Evolutionary conservation across 2,113 vertebrate genomes (phyloP), one percentile per base, ranked within the genome.

Genomic region (Alosa alosa): DNA sequence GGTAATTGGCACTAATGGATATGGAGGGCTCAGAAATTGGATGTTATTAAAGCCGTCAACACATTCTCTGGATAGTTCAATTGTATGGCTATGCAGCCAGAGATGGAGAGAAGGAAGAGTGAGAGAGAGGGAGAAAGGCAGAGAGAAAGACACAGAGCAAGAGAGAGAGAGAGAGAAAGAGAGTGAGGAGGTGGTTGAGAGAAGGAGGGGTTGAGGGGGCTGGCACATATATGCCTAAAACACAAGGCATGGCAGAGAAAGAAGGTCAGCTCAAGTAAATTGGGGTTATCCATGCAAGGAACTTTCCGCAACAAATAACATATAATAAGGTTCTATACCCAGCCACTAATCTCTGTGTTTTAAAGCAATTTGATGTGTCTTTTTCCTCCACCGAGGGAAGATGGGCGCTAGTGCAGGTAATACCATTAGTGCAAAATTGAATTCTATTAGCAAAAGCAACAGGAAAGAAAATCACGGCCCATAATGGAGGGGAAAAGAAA

Each of bases 1-100:
- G 95, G 96, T 97, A 97, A 97, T 97, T 97, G 96, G 94, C 95
- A 95, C 95, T 97, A 97, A 97, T 97, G 96, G 96, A 96, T 96
- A 89, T 97, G 96, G 97, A 97, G 96, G 96, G 96, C 95, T 94
- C 87, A 92, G 86, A 97, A 97, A 97, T 96, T 96, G 96, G 95
- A 95, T 91, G 44, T 96, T 95, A 97, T 97, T 96, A 96, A 91
- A 95, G 92, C 94, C 87, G 93, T 92, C 95, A 95, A 94, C 95
- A 92, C 94, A 93, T 92, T 91, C 94, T 94, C 93, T 85, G 92
- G 94, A 93, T 92, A 91, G 93, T 91, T 93, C 94, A 93, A 93
- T 94, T 15, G 87, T 93, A 91, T 84, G 91, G 93, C 93, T 95
- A 91, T 92, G 93, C 87, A 84, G 93, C 87, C 87, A 90, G 91